Conservation (phyloP, 2,113 vertebrate genomes). For the Hystrix cristata region DNA sequence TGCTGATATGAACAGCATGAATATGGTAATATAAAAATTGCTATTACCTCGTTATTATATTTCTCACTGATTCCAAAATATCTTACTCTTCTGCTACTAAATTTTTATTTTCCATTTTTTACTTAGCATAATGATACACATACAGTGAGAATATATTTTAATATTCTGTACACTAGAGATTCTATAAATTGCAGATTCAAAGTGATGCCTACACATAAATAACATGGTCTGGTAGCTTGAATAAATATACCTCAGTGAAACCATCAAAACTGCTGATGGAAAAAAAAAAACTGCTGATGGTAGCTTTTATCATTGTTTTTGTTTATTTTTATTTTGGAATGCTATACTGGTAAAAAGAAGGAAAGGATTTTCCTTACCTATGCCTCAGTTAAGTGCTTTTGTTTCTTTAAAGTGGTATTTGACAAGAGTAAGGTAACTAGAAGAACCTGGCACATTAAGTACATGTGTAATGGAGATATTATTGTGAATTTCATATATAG, state of each 20-base stretch:
- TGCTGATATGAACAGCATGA: not conserved
- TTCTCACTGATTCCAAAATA: constrained; percentile 22
- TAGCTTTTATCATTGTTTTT: not conserved
- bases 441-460: not conserved
- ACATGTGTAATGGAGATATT: not conserved
- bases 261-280: not conserved
- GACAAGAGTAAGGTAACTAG: not conserved
- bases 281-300: not conserved
- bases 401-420: not conserved
- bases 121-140: not conserved
- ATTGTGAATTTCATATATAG: not conserved
- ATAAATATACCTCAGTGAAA: not conserved
- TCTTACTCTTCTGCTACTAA: not conserved
- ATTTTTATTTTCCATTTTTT: not conserved
- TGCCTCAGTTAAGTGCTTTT: too few species aligned
- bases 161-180: not conserved
- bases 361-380: not conserved
- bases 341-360: not conserved
- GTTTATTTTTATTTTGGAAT: not conserved
- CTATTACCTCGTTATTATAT: not conserved
- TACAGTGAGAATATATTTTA: not conserved
- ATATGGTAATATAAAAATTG: constrained; percentile 22
- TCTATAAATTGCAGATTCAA: not conserved
- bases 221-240: not conserved
- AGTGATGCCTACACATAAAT: not conserved